Conservation (phyloP, 2,888 invertebrate species). For the Diaprepes abbreviatus region DNA sequence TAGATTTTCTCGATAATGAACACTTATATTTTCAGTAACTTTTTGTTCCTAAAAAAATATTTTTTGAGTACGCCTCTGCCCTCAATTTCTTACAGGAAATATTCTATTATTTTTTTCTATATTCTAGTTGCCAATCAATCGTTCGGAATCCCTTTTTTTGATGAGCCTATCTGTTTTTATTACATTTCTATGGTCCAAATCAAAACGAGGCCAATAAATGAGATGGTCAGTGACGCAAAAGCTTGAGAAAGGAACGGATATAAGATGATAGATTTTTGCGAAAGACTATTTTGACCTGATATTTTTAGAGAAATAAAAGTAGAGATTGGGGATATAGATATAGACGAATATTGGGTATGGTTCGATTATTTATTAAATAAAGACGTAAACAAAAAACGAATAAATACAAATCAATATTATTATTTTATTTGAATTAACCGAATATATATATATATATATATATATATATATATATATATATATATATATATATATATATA, state of each 20-base stretch:
- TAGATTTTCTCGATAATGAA: no score
- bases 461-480: no score
- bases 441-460: no score
- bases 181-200: constrained; percentile 34
- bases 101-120: constrained; percentile 23
- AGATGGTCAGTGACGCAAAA: constrained; percentile 36
- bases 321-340: no score
- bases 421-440: no score
- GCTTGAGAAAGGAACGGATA: constrained; percentile 25
- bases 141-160: constrained; percentile 15
- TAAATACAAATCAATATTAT: no score
- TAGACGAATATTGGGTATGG: no score
- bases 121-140: constrained; percentile 8
- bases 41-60: no score
- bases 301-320: neutral
- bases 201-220: constrained; percentile 35
- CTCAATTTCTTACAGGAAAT: constrained; percentile 10
- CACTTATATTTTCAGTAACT: no score
- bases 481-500: no score
- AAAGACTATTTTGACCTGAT: constrained; percentile 16
- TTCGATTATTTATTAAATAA: no score
- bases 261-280: constrained; percentile 21
- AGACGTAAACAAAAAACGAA: no score
- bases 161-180: constrained; percentile 40
- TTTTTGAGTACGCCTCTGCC: neutral